Evolutionary conservation across 2,797 vertebrate genomes (phyloP).

Genomic region (Lithobates pipiens): DNA sequence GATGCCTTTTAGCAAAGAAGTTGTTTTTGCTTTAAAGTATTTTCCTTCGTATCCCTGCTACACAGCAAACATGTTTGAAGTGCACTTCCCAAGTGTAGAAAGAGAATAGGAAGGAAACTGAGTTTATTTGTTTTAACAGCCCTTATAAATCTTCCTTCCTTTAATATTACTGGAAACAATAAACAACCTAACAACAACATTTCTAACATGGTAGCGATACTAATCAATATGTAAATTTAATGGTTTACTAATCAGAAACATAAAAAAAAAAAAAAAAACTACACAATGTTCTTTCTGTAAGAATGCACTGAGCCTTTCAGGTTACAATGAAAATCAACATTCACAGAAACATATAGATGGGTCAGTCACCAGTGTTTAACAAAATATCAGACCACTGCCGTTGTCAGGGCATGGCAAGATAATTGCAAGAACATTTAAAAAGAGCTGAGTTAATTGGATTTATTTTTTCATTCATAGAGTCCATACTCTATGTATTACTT

Average conservation of each 20-base stretch:
- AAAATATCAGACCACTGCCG: neutral
- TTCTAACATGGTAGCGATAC: slow-evolving; percentile 4
- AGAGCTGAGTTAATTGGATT: too few species aligned
- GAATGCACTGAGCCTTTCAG: neutral
- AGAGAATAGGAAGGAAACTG: slow-evolving; percentile 83
- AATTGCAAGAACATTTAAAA: neutral
- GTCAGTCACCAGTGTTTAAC: slow-evolving; percentile 3
- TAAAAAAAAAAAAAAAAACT: neutral
- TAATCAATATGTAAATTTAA: slow-evolving; percentile 14
- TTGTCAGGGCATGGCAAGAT: neutral
- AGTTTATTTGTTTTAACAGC: slow-evolving; percentile 82
- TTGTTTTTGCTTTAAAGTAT: slow-evolving; percentile 79
- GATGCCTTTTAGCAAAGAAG: slow-evolving; percentile 76
- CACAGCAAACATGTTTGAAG: slow-evolving; percentile 78
- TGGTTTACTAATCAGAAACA: neutral
- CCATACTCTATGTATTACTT: too few species aligned
- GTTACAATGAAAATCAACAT: slow-evolving; percentile 17
- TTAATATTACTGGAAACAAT: slow-evolving; percentile 77
- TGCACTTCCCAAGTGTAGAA: slow-evolving; percentile 80
- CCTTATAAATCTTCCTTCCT: slow-evolving; percentile 84
- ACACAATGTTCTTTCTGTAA: slow-evolving; percentile 6
- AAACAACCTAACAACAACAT: slow-evolving; percentile 67
- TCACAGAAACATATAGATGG: slow-evolving; percentile 13
- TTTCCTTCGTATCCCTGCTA: slow-evolving; percentile 78
- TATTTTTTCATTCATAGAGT: too few species aligned